Conservation (phyloP, 1,140 invertebrate genomes). For the Thaumetopoea pityocampa region DNA sequence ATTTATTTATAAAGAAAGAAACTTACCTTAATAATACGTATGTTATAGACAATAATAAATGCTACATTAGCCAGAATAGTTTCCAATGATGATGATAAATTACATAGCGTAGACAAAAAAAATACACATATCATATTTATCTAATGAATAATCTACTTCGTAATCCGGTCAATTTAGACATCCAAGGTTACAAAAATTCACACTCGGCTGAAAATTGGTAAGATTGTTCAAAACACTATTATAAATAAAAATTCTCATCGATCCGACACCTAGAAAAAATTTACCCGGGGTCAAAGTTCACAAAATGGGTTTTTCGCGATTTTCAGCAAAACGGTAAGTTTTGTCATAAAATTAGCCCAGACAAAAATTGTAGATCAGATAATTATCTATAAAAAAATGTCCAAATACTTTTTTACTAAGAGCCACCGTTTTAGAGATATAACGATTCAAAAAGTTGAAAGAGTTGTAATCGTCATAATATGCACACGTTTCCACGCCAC, state of each 20-base stretch:
- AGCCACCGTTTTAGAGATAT: conserved; percentile 17
- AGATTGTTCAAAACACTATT: conserved; percentile 3
- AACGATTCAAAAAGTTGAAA: conserved; percentile 16
- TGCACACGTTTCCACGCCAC: conserved; percentile 22
- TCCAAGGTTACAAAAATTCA: no score
- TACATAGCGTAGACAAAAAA: no score
- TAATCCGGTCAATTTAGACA: no score
- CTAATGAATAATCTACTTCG: no score
- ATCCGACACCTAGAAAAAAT: conserved; percentile 3
- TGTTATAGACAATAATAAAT: no score
- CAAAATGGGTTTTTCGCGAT: conserved; percentile 14
- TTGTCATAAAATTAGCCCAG: conserved; percentile 14
- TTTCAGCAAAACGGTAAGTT: conserved; percentile 8
- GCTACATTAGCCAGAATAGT: no score
- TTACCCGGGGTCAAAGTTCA: conserved; percentile 11
- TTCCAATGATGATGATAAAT: no score
- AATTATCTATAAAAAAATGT: conserved; percentile 20
- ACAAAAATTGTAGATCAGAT: conserved; percentile 23
- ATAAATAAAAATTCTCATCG: no score
- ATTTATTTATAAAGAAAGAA: no score
- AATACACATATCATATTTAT: no score
- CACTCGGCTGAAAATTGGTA: conserved; percentile 3
- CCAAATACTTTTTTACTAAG: conserved; percentile 10
- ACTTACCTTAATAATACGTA: no score
- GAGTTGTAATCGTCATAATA: conserved; percentile 20